These are phyloP conservation scores for Heliconius himera DNA, from an alignment of 1,140 invertebrate genomes.

Conservation along the genomic window DNA sequence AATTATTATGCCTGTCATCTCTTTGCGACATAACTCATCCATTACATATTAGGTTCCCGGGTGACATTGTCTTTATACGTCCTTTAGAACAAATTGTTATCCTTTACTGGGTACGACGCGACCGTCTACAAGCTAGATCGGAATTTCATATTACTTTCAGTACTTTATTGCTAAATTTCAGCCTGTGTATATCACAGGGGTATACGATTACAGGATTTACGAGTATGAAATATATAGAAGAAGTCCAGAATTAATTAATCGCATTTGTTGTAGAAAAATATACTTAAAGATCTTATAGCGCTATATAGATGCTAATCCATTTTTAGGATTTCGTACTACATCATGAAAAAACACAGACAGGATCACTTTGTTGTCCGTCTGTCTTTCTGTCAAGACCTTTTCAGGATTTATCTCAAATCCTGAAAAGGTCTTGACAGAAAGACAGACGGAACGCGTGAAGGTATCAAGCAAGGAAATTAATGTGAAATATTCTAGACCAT, in stretches of 20 bases:
- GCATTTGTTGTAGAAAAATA: too few relatives aligned
- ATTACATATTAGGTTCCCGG: conserved; percentile 4
- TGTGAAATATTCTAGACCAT: too few relatives aligned
- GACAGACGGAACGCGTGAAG: too few relatives aligned
- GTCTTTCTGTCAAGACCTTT: too few relatives aligned
- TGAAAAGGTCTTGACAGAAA: too few relatives aligned
- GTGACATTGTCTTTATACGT: conserved; percentile 11
- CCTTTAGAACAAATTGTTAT: conserved; percentile 19
- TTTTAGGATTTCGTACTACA: too few relatives aligned
- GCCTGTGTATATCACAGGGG: neutral
- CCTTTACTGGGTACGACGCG: conserved; percentile 6
- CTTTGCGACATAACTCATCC: neutral
- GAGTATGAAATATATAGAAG: neutral
- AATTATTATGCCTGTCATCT: neutral
- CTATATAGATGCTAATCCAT: too few relatives aligned
- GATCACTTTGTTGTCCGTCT: too few relatives aligned
- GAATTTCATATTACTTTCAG: conserved; percentile 32
- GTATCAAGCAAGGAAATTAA: too few relatives aligned
- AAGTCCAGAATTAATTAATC: neutral
- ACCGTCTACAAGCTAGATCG: neutral
- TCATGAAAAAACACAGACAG: too few relatives aligned
- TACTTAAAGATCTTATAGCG: too few relatives aligned
- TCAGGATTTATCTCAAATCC: too few relatives aligned
- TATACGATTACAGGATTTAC: neutral
- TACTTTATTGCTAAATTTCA: conserved; percentile 11